These are phyloP conservation scores for Eulithis prunata DNA, from an alignment of 2,888 invertebrate species.

Conservation along the genomic window DNA sequence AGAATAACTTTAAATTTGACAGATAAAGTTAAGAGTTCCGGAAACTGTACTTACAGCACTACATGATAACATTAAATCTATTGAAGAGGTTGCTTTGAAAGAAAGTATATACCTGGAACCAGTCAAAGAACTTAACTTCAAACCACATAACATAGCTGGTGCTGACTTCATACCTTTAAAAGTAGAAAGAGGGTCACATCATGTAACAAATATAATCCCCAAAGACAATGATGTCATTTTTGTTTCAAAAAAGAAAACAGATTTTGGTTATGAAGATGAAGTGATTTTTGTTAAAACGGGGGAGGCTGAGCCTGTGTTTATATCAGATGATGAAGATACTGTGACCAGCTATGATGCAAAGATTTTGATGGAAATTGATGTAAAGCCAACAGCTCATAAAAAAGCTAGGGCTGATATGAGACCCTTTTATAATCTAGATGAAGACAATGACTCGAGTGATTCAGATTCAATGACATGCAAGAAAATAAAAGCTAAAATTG, in stretches of 20 bases:
- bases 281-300: constrained; percentile 19
- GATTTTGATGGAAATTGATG: neutral
- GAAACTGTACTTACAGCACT: constrained; percentile 52
- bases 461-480: neutral
- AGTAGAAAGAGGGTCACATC: constrained; percentile 14
- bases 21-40: constrained; percentile 66
- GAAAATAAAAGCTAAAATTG: neutral
- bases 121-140: constrained; percentile 43
- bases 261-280: constrained; percentile 16
- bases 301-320: neutral
- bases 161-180: constrained; percentile 31
- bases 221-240: constrained; percentile 31
- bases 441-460: neutral
- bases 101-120: constrained; percentile 54
- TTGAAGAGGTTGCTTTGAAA: constrained; percentile 55
- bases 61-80: constrained; percentile 55
- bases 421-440: neutral
- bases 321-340: constrained; percentile 16
- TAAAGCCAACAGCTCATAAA: neutral
- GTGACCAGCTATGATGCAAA: constrained; percentile 4
- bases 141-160: constrained; percentile 21
- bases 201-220: constrained; percentile 27
- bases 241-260: constrained; percentile 5
- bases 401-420: constrained; percentile 2
- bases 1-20: constrained; percentile 12